Evolutionary conservation across 2,888 invertebrate species (phyloP).

Genomic region (Thalpophila matura): DNA sequence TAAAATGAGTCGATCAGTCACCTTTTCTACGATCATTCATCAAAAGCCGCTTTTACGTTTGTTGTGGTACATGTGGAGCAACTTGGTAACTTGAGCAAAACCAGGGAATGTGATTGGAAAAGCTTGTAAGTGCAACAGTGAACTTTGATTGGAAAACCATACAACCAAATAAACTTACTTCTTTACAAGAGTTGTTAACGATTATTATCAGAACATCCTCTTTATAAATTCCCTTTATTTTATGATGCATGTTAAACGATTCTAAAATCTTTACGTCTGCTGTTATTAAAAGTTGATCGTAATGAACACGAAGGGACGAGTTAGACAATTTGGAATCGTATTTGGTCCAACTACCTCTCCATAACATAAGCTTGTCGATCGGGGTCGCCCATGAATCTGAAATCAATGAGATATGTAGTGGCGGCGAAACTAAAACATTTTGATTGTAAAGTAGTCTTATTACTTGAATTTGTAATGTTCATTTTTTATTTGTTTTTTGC

Average conservation of each 20-base stretch:
- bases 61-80: too few relatives aligned
- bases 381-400: slow-evolving; percentile 69
- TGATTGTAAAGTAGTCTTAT: neutral
- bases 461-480: slow-evolving; percentile 36
- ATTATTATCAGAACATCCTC: slow-evolving; percentile 79
- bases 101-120: too few relatives aligned
- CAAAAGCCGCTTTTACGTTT: too few relatives aligned
- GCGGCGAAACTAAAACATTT: neutral
- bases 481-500: slow-evolving; percentile 36
- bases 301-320: slow-evolving; percentile 69
- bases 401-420: neutral
- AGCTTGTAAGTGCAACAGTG: too few relatives aligned
- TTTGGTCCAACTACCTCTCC: slow-evolving; percentile 77
- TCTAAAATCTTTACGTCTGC: slow-evolving; percentile 77
- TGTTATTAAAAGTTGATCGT: slow-evolving; percentile 79
- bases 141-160: too few relatives aligned
- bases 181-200: slow-evolving; percentile 62
- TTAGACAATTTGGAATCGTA: slow-evolving; percentile 65
- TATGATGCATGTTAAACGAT: slow-evolving; percentile 75
- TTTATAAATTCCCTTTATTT: slow-evolving; percentile 83
- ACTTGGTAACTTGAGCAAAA: too few relatives aligned
- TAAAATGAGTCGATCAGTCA: too few relatives aligned
- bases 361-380: slow-evolving; percentile 80
- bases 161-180: slow-evolving; percentile 67
- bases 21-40: too few relatives aligned